phyloP scores from a whole-genome alignment of 2,113 vertebrate species.

The Butastur rufipennis region DNA sequence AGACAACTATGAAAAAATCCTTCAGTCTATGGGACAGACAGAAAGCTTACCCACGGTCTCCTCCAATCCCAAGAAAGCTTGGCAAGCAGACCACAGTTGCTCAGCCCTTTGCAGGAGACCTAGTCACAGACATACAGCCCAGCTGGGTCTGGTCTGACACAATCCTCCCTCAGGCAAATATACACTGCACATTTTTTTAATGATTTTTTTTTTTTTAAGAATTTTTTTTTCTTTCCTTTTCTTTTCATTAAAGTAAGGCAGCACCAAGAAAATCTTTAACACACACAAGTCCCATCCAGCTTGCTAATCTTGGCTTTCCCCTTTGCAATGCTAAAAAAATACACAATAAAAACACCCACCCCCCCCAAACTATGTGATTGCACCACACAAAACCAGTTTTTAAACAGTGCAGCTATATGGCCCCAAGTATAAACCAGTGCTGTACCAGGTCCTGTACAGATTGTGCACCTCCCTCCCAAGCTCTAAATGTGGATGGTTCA shows the following conservation, averaged over 20 bases:
- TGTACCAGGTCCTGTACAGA: not conserved
- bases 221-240: not conserved
- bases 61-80: not conserved
- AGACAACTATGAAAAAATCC: not conserved
- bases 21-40: not conserved
- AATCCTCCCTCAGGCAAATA: not conserved
- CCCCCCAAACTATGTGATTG: not conserved
- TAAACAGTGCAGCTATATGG: not conserved
- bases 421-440: not conserved
- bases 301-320: not conserved
- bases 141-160: not conserved
- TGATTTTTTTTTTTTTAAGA: not conserved
- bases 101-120: not conserved
- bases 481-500: not conserved
- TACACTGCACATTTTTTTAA: not conserved
- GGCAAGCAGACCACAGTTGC: not conserved
- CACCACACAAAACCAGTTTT: not conserved
- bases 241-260: not conserved
- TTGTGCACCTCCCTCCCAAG: not conserved
- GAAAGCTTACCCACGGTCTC: not conserved
- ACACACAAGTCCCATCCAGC: not conserved
- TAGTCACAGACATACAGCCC: not conserved
- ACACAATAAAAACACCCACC: not conserved
- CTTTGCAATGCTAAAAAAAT: not conserved
- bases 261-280: not conserved